A percentile compares a stretch with the other conserved stretches of the same genome.
Evolutionary conservation across 2,888 invertebrate genomes (phyloP).

Genomic region (Sepioteuthis lessoniana): DNA sequence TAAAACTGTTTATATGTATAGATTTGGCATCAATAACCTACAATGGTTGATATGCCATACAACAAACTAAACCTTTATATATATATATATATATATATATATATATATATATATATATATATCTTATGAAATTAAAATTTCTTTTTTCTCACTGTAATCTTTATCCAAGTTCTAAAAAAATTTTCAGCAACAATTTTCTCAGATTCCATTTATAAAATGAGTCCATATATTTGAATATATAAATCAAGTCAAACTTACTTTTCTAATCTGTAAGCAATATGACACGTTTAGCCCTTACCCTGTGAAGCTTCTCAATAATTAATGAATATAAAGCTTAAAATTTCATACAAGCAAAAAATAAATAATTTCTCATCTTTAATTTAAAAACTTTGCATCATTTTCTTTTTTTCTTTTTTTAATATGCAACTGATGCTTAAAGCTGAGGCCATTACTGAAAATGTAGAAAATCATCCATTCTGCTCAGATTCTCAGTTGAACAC

Average conservation of each 20-base stretch:
- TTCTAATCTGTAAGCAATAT: not conserved
- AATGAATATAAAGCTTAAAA: not conserved
- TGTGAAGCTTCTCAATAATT: not conserved
- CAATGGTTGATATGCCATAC: too few species aligned
- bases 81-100: not conserved
- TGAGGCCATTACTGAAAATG: not conserved
- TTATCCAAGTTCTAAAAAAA: too few species aligned
- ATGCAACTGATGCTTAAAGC: not conserved
- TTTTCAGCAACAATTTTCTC: too few species aligned
- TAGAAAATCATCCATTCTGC: not conserved
- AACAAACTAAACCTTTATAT: not conserved
- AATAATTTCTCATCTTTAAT: not conserved
- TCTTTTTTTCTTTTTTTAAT: not conserved
- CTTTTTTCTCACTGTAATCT: too few species aligned
- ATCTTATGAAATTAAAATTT: not conserved
- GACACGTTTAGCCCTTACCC: not conserved
- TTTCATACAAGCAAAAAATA: not conserved
- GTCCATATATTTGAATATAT: too few species aligned
- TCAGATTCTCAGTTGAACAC: not conserved
- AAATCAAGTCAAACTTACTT: not conserved
- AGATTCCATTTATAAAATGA: too few species aligned
- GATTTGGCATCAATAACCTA: too few species aligned
- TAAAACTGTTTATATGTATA: too few species aligned
- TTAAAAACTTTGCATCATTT: too few species aligned
- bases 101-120: not conserved